Conservation (phyloP, 2,113 vertebrate genomes). For the Ancistrus triradiatus region DNA sequence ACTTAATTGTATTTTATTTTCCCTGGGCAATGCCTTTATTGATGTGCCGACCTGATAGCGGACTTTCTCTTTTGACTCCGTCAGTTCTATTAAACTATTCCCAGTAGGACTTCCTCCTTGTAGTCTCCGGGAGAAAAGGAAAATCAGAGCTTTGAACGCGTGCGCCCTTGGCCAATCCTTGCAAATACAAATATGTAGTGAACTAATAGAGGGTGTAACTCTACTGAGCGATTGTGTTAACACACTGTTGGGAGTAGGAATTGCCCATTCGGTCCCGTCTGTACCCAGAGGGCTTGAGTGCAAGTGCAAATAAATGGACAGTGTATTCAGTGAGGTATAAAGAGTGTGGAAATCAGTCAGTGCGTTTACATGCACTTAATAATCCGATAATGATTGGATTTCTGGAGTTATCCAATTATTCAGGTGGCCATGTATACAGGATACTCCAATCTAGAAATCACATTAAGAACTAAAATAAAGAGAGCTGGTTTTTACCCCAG, state of each 20-base stretch:
- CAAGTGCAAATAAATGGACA: conserved; percentile 5
- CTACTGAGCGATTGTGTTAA: conserved; percentile 31
- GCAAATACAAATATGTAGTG: conserved; percentile 39
- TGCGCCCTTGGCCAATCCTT: conserved; percentile 12
- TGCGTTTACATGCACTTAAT: too few species aligned
- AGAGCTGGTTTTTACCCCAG: too few species aligned
- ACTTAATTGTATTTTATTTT: conserved; percentile 50
- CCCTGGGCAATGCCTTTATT: conserved; percentile 13
- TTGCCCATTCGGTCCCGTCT: conserved; percentile 10
- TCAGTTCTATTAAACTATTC: conserved; percentile 28
- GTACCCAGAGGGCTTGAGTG: conserved; percentile 18
- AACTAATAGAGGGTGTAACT: conserved; percentile 27
- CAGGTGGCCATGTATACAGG: too few species aligned
- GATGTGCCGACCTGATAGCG: conserved; percentile 13
- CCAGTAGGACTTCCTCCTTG: not conserved
- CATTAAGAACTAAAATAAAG: too few species aligned
- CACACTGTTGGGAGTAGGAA: conserved; percentile 7
- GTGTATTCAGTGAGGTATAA: conserved; percentile 9
- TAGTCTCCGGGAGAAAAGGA: not conserved
- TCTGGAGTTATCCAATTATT: too few species aligned
- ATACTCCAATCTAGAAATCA: too few species aligned
- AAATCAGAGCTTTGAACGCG: conserved; percentile 28
- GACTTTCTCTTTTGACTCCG: conserved; percentile 13
- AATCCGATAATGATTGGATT: too few species aligned
- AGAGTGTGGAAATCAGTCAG: conserved; percentile 3